Evolutionary conservation across 1,140 invertebrate genomes (phyloP), one percentile per base, ranked within the genome.

Genomic region (Drosophila hydei): DNA sequence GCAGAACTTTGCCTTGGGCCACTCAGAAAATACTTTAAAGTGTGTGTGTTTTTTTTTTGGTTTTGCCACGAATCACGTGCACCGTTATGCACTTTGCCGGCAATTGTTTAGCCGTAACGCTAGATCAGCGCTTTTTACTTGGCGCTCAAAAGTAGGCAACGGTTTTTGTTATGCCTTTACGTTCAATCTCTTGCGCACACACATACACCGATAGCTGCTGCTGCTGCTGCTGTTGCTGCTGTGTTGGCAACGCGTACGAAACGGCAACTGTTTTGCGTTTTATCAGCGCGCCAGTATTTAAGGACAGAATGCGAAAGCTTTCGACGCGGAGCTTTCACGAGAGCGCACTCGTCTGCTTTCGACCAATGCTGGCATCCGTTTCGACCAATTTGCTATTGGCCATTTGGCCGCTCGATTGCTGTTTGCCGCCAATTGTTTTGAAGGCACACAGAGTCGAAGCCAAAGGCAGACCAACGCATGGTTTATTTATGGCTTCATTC

Each of bases 181-280:
- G 36, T 70, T 64, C 21, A n/a, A 3, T 38, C 36, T 56, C 40
- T 40, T 5, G 11, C 33, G 40, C 16, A 33, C 43, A 14, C 18
- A 30, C 14, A 59, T 1, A 60, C 56, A 43, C 45, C 52, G 48
- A 11, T 27, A 54, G 38, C 71, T 56, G 51, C 5, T 38, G 19
- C 30, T 52, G 27, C 18, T 69, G 38, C 40, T 62, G 27, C 18
- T 69, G 38, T 27, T 62, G 48, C 50, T 65, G 77, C 65, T 75
- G 51, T 19, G 42, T 69, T 75, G 62, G 73, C 75, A 67, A 87
- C 77, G 77, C 80, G 81, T 77, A 60, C 81, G 81, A 50, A 77
- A 87, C 81, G 81, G 77, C 72, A 87, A 85, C 81, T 85, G 81
- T 63, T 67, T 40, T 76, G 61, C 27, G 60, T 78, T 79, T 79